Conservation (phyloP, 2,113 vertebrate genomes). For the Pithys albifrons region DNA sequence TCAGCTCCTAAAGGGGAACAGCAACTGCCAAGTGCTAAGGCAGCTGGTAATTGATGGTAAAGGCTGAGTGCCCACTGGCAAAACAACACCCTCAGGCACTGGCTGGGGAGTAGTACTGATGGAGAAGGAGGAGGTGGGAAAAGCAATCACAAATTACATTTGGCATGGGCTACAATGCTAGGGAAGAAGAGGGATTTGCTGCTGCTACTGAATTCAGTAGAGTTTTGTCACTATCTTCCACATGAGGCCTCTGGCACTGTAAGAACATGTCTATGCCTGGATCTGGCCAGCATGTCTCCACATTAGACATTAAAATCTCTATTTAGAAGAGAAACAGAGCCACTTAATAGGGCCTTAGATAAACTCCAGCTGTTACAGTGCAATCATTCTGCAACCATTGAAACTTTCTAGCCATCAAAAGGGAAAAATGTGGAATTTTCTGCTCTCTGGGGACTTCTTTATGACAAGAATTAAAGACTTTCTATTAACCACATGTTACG, state of each 20-base stretch:
- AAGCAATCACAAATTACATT: not conserved
- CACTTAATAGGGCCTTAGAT: not conserved
- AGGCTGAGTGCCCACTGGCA: not conserved
- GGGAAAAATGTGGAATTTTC: not conserved
- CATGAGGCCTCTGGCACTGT: not conserved
- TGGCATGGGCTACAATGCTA: not conserved
- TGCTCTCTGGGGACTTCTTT: not conserved
- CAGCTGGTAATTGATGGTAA: not conserved
- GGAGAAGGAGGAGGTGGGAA: not conserved
- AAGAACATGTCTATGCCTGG: not conserved
- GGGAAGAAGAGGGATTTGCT: not conserved
- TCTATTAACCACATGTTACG: not conserved
- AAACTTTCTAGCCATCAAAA: not conserved
- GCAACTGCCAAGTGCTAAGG: not conserved
- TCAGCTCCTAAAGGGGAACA: not conserved
- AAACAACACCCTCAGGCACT: not conserved
- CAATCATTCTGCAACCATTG: not conserved
- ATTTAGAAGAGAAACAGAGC: not conserved
- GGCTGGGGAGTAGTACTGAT: not conserved
- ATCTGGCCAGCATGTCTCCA: not conserved
- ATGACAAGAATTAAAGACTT: not conserved
- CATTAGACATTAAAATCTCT: not conserved
- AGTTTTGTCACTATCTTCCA: not conserved
- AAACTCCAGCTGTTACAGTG: not conserved
- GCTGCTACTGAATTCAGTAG: not conserved